Evolutionary conservation across 2,888 invertebrate species (phyloP).

Genomic region (Ophioninae sp.): DNA sequence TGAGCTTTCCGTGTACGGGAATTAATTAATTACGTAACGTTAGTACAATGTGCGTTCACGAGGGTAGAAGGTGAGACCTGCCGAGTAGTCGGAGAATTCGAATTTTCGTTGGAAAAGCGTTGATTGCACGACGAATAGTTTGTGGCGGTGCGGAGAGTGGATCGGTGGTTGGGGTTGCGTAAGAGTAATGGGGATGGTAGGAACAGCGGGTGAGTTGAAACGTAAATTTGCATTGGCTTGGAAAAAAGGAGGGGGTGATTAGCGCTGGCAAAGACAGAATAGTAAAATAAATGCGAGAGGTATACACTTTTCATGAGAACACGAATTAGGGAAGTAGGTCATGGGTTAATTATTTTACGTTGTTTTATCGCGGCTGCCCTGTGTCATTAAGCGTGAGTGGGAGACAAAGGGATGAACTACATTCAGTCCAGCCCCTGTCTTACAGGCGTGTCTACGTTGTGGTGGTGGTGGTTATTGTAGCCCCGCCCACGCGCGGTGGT

Average conservation of each 20-base stretch:
- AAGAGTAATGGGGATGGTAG: background rate
- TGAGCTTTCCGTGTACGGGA: conserved; percentile 26
- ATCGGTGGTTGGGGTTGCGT: background rate
- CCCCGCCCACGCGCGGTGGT: no score
- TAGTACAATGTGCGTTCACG: background rate
- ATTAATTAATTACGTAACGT: conserved; percentile 54
- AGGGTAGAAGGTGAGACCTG: background rate
- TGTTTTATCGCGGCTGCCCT: no score
- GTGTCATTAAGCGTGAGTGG: no score
- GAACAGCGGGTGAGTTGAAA: background rate
- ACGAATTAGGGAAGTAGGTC: no score
- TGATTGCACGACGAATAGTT: conserved; percentile 39
- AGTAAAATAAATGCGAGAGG: background rate
- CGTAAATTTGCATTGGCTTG: conserved; percentile 13
- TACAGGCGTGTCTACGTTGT: no score
- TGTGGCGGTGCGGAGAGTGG: background rate
- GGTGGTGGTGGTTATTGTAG: no score
- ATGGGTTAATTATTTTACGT: no score
- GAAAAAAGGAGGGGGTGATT: conserved; percentile 17
- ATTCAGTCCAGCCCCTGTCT: no score
- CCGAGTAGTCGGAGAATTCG: conserved; percentile 6
- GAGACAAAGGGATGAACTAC: no score
- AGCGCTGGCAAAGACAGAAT: conserved; percentile 42
- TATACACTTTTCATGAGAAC: background rate
- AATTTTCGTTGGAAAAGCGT: conserved; percentile 50